Percentiles rank a stretch among this genome's conserved stretches.
These are phyloP conservation scores for Argya squamiceps DNA, from an alignment of 2,797 vertebrate genomes.

Conservation along the genomic window DNA sequence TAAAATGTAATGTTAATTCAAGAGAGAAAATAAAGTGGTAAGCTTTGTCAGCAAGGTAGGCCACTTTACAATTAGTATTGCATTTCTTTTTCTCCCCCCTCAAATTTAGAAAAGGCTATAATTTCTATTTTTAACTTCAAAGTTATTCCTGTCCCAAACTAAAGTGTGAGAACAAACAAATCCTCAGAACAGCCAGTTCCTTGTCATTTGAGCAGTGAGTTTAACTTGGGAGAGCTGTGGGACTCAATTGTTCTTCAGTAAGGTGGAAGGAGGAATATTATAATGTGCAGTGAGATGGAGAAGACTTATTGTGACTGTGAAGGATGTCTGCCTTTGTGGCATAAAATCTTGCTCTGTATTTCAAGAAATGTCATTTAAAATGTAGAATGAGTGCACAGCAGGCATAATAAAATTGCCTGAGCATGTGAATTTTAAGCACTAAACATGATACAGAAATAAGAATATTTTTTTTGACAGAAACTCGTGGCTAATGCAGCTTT, in stretches of 20 bases:
- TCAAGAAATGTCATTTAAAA: slow-evolving; percentile 43
- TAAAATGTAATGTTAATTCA: neutral
- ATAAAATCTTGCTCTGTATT: slow-evolving; percentile 17
- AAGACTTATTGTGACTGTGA: slow-evolving; percentile 8
- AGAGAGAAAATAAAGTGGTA: neutral
- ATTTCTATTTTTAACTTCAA: neutral
- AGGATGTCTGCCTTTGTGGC: slow-evolving; percentile 1
- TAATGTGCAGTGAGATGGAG: neutral
- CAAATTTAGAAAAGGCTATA: neutral
- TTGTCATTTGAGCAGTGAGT: neutral
- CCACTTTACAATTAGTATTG: neutral
- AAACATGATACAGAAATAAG: neutral
- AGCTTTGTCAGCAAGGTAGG: neutral
- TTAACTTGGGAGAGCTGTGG: neutral
- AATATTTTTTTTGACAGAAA: neutral
- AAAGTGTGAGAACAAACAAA: neutral
- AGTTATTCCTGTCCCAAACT: neutral
- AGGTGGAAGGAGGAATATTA: slow-evolving; percentile 21
- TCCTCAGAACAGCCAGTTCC: neutral
- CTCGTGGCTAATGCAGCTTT: neutral
- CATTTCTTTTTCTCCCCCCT: neutral
- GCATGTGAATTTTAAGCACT: slow-evolving; percentile 18
- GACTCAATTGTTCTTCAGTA: neutral
- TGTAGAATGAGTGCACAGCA: neutral
- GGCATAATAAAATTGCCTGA: slow-evolving; percentile 18